Conservation (phyloP, 2,113 vertebrate species). For the Myiozetetes cayanensis region DNA sequence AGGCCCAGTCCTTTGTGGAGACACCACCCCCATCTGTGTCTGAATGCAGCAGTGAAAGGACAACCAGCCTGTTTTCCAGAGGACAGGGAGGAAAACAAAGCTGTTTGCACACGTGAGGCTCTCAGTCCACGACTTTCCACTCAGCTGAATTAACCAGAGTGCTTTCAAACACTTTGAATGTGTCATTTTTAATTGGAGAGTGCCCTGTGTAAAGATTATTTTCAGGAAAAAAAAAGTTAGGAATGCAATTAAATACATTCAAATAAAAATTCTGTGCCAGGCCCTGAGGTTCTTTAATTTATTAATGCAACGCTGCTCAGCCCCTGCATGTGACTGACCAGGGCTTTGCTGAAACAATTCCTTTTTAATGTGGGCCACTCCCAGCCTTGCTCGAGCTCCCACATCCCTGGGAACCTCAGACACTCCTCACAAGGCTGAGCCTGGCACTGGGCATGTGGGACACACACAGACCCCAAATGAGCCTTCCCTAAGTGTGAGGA, state of each 20-base stretch:
- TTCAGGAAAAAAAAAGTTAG: neutral
- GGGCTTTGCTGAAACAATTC: neutral
- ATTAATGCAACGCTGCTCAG: neutral
- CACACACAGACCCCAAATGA: neutral
- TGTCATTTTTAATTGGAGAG: neutral
- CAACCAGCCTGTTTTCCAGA: neutral
- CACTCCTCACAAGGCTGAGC: neutral
- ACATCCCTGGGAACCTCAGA: neutral
- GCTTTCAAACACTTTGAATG: neutral
- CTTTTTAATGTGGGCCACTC: neutral
- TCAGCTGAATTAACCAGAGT: neutral
- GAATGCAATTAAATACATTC: neutral
- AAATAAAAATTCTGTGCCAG: neutral
- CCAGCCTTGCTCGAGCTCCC: neutral
- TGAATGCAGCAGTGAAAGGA: neutral
- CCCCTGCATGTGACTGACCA: neutral
- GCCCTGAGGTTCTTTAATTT: neutral
- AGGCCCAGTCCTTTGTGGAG: neutral
- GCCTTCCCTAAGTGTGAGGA: accelerated
- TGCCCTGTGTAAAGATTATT: neutral
- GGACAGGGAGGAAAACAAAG: neutral
- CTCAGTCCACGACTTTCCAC: neutral
- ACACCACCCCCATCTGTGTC: neutral
- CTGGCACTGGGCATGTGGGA: too few relatives aligned
- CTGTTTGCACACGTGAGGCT: accelerated